Percentiles rank a stretch among this genome's conserved stretches.
These are phyloP conservation scores for Pemphigus obesinymphae DNA, from an alignment of 1,140 invertebrate species.

Conservation along the genomic window DNA sequence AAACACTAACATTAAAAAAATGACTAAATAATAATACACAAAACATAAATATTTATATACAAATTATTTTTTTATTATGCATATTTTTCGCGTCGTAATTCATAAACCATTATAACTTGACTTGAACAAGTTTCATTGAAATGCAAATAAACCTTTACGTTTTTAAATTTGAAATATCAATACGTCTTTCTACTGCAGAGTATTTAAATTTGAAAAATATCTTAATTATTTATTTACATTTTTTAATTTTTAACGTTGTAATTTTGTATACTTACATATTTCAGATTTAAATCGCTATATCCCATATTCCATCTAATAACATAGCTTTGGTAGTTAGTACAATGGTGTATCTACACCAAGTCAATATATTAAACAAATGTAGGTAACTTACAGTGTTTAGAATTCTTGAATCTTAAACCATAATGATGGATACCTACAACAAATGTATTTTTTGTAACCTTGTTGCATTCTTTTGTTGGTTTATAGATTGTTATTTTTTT, in stretches of 20 bases:
- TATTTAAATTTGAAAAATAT: not conserved
- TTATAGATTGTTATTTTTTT: not conserved
- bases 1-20: not conserved
- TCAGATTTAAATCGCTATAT: not conserved
- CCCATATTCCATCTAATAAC: no score
- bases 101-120: not conserved
- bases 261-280: no score
- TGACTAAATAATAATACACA: not conserved
- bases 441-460: not conserved
- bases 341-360: not conserved
- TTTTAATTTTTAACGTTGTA: not conserved
- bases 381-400: not conserved
- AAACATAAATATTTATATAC: not conserved
- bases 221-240: not conserved
- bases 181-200: not conserved
- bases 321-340: no score
- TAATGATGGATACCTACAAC: not conserved
- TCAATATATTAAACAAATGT: not conserved
- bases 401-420: not conserved
- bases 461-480: constrained; percentile 1
- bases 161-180: constrained; percentile 18
- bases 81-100: not conserved
- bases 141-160: not conserved
- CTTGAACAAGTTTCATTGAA: not conserved
- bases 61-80: not conserved